phyloP scores from a whole-genome alignment of 2,113 vertebrate genomes.

The Rhipidura dahli region DNA sequence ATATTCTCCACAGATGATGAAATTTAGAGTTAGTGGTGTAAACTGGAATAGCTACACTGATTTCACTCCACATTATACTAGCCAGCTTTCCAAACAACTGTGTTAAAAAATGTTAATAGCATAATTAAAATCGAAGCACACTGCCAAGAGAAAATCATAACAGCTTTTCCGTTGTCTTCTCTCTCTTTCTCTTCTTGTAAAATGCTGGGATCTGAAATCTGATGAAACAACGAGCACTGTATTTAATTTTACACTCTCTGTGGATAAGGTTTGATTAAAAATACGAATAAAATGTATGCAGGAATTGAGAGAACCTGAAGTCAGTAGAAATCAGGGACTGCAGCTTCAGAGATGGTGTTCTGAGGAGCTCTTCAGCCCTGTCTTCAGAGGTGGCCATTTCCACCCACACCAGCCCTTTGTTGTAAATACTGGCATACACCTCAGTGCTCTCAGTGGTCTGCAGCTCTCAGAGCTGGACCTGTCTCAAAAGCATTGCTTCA shows the following conservation, averaged over 20 bases:
- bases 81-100: not conserved
- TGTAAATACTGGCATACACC: not conserved
- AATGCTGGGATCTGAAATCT: not conserved
- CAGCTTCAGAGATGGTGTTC: not conserved
- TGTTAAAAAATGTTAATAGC: not conserved
- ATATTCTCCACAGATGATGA: not conserved
- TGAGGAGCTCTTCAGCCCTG: not conserved
- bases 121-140: not conserved
- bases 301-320: not conserved
- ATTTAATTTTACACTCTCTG: not conserved
- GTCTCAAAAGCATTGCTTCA: not conserved
- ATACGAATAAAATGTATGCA: not conserved
- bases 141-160: not conserved
- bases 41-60: not conserved
- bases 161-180: not conserved
- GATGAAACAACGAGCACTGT: not conserved
- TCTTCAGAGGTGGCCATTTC: not conserved
- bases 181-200: not conserved
- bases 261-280: not conserved
- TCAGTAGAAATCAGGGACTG: not conserved
- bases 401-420: rapidly evolving
- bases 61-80: not conserved
- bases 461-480: not conserved
- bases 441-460: not conserved
- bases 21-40: not conserved